Evolutionary conservation across 2,797 vertebrate genomes (phyloP).

Genomic region (Gymnodraco acuticeps): DNA sequence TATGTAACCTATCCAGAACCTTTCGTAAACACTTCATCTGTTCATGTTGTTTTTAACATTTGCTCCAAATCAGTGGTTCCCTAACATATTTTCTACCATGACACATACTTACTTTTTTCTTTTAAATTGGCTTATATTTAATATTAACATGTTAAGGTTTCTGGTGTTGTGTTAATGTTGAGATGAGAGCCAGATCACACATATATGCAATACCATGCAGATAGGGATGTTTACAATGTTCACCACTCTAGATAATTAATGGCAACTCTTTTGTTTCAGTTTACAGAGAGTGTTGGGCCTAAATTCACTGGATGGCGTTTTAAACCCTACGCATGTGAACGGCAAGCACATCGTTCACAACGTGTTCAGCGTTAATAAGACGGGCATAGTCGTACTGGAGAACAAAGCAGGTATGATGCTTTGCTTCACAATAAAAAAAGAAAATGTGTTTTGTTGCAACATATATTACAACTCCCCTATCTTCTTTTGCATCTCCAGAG

Average conservation of each 20-base stretch:
- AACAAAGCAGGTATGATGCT: constrained; percentile 88
- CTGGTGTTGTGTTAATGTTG: neutral
- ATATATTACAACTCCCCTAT: neutral
- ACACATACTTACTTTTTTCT: too few species aligned
- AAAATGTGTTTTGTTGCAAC: neutral
- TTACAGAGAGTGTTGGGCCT: constrained; percentile 92
- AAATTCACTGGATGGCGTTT: constrained; percentile 90
- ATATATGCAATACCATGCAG: neutral
- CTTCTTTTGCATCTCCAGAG: constrained; percentile 53
- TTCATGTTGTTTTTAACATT: neutral
- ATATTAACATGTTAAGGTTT: neutral
- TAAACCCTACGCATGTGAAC: constrained; percentile 87
- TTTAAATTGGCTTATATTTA: too few species aligned
- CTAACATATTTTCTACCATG: neutral
- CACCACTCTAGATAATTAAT: neutral
- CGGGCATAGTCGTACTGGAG: constrained; percentile 91
- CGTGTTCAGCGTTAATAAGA: constrained; percentile 91
- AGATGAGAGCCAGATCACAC: neutral
- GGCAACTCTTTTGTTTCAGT: constrained; percentile 47
- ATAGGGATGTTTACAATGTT: too few species aligned
- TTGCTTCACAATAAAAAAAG: neutral
- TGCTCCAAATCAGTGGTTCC: neutral
- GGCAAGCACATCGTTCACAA: constrained; percentile 94
- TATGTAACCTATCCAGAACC: constrained; percentile 43
- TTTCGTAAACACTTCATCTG: neutral